Evolutionary conservation across 2,113 vertebrate genomes (phyloP).

Genomic region (Chlorodrepanis virens): DNA sequence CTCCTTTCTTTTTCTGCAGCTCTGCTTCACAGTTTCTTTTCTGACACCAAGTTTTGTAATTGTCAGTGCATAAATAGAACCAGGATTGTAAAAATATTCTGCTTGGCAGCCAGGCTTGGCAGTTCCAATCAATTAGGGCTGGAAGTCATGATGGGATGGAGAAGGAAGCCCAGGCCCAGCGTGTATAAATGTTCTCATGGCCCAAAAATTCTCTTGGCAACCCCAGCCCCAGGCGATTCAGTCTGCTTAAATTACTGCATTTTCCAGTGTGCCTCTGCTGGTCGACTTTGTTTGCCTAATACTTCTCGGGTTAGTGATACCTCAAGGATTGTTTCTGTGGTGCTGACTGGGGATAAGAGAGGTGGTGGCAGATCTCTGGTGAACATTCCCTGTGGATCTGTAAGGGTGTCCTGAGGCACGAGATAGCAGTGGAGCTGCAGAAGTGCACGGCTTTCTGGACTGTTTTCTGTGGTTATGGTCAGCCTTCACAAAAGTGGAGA

Average conservation of each 20-base stretch:
- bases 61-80: slow-evolving; percentile 50
- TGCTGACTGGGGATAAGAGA: not conserved
- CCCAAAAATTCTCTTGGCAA: slow-evolving; percentile 60
- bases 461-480: not conserved
- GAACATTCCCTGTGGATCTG: not conserved
- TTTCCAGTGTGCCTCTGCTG: not conserved
- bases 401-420: accelerated
- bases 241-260: not conserved
- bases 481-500: not conserved
- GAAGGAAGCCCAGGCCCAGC: not conserved
- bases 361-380: not conserved
- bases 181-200: slow-evolving; percentile 31
- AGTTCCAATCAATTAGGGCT: slow-evolving; percentile 59
- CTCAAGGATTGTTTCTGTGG: not conserved
- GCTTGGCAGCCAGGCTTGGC: slow-evolving; percentile 53
- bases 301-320: not conserved
- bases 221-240: not conserved
- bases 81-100: slow-evolving; percentile 59
- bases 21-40: slow-evolving; percentile 8
- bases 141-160: slow-evolving; percentile 45
- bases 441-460: not conserved
- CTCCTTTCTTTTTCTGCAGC: not conserved
- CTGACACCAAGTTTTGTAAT: slow-evolving; percentile 1
- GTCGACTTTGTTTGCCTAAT: not conserved
- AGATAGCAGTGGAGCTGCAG: not conserved